phyloP scores from a whole-genome alignment of 2,888 invertebrate species.

The Agrotis puta region DNA sequence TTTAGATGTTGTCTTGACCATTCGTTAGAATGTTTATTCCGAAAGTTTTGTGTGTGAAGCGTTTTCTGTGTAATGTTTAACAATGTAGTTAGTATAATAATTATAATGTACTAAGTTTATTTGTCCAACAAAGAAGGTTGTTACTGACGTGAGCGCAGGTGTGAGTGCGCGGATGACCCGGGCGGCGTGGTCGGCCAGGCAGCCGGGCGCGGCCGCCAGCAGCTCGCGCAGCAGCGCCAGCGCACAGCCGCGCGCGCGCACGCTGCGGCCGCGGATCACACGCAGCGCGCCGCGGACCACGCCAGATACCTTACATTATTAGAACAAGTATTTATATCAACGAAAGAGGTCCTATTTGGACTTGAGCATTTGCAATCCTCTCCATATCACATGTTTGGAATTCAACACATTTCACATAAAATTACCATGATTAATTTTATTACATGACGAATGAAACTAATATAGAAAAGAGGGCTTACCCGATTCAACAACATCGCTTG shows the following conservation, averaged over 20 bases:
- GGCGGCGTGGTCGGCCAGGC: constrained; percentile 95
- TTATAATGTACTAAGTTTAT: too few relatives aligned
- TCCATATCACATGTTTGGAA: too few relatives aligned
- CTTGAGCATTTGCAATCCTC: neutral
- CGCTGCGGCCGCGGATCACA: constrained; percentile 95
- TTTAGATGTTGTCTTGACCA: too few relatives aligned
- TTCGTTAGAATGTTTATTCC: too few relatives aligned
- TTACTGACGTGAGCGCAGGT: constrained; percentile 93
- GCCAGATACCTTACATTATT: constrained; percentile 72
- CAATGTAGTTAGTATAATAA: too few relatives aligned
- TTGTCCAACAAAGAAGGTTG: neutral
- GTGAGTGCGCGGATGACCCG: constrained; percentile 97
- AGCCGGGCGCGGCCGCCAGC: constrained; percentile 96
- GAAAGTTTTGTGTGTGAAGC: too few relatives aligned
- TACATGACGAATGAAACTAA: neutral
- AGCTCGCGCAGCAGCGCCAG: constrained; percentile 97
- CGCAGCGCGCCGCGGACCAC: constrained; percentile 97
- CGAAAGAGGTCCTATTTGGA: neutral
- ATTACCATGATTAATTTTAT: neutral
- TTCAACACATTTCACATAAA: neutral
- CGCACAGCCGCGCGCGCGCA: constrained; percentile 95
- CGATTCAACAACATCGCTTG: constrained; percentile 91
- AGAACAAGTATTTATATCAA: neutral
- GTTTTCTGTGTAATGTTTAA: too few relatives aligned
- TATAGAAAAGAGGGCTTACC: constrained; percentile 70